Conservation (phyloP, 2,888 invertebrate species). For the Agrotis ipsilon region DNA sequence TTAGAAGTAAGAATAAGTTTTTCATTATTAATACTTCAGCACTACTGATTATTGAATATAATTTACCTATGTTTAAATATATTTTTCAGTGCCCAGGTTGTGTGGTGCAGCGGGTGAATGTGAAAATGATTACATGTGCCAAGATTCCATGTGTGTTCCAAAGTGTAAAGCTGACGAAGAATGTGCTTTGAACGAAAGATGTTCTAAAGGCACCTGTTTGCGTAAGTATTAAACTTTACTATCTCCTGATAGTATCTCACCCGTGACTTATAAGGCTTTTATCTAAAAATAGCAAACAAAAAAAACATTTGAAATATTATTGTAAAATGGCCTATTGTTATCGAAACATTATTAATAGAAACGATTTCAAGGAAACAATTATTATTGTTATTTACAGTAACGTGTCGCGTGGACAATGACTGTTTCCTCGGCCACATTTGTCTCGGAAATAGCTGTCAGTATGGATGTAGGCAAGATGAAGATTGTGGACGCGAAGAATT, state of each 20-base stretch:
- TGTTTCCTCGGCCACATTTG: conserved; percentile 98
- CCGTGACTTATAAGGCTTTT: background rate
- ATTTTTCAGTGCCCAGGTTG: conserved; percentile 93
- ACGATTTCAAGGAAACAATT: conserved; percentile 4
- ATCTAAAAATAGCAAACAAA: too few relatives aligned
- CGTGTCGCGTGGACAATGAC: conserved; percentile 97
- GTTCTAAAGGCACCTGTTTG: conserved; percentile 95
- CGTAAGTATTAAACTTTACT: conserved; percentile 89
- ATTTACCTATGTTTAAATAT: conserved; percentile 27
- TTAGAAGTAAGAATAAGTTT: conserved; percentile 92
- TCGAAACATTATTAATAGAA: too few relatives aligned
- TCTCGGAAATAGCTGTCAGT: conserved; percentile 95
- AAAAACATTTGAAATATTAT: too few relatives aligned
- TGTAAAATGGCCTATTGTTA: too few relatives aligned
- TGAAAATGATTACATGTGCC: conserved; percentile 93
- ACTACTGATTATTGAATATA: too few relatives aligned
- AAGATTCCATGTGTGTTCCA: conserved; percentile 96
- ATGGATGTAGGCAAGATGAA: conserved; percentile 96
- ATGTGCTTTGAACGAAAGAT: conserved; percentile 97
- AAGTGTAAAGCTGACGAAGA: conserved; percentile 94
- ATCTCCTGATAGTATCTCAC: background rate
- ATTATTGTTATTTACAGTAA: conserved; percentile 89
- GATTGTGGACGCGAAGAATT: conserved; percentile 97
- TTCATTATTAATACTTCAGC: too few relatives aligned
- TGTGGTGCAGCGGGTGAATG: conserved; percentile 94